A percentile compares a stretch with the other conserved stretches of the same genome.
Evolutionary conservation across 2,797 vertebrate genomes (phyloP).

Genomic region (Galagoides demidoff): DNA sequence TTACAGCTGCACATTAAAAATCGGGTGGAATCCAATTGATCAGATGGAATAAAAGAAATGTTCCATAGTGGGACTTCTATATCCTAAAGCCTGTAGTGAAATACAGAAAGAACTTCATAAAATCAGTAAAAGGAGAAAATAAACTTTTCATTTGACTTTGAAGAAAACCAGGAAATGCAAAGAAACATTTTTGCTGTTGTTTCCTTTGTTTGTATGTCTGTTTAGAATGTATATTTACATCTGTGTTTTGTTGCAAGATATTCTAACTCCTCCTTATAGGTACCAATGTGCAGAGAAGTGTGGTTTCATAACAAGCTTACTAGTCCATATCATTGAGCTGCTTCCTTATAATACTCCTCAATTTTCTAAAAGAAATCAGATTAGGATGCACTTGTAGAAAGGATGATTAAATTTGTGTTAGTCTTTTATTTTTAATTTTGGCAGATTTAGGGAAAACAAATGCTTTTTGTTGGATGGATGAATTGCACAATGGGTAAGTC

Average conservation of each 20-base stretch:
- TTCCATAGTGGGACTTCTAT: background rate
- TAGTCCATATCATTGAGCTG: background rate
- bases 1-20: background rate
- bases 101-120: background rate
- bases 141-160: background rate
- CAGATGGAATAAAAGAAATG: background rate
- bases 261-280: background rate
- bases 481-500: background rate
- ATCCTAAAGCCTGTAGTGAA: background rate
- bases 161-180: background rate
- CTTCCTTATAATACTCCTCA: background rate
- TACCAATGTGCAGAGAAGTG: background rate
- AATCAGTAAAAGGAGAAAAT: background rate
- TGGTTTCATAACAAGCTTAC: background rate
- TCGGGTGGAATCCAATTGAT: background rate
- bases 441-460: background rate
- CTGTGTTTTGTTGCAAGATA: background rate
- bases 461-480: background rate
- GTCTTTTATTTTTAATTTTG: background rate
- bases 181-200: background rate
- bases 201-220: background rate
- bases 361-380: background rate
- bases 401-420: background rate
- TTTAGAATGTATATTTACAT: background rate
- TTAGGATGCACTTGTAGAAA: background rate